Conservation (phyloP, 2,797 vertebrate genomes). For the Novumbra hubbsi region DNA sequence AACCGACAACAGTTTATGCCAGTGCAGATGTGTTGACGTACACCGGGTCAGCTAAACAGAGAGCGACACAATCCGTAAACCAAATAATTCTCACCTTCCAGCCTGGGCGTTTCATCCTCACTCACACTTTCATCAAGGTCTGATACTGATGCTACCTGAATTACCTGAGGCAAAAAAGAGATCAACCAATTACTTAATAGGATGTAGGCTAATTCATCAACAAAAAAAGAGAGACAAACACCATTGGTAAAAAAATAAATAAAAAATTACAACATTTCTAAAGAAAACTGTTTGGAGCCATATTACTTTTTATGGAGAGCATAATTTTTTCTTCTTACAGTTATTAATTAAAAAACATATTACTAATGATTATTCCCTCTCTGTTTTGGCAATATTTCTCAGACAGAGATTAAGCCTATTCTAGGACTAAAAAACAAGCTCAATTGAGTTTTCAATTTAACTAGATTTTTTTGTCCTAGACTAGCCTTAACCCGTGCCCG, state of each 20-base stretch:
- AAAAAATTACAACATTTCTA: neutral
- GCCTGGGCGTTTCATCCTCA: conserved; percentile 55
- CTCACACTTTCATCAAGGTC: conserved; percentile 75
- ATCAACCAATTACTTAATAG: neutral
- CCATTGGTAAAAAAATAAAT: neutral
- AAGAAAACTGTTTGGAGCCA: no score
- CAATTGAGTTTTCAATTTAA: no score
- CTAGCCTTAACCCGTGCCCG: no score
- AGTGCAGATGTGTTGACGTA: neutral
- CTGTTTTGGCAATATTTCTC: no score
- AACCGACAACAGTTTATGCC: neutral
- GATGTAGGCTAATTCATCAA: neutral
- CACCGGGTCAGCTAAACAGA: neutral
- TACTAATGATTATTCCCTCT: no score
- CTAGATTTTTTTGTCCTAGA: no score
- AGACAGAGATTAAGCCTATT: no score
- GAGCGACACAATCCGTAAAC: neutral
- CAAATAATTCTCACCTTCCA: conserved; percentile 55
- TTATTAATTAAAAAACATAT: no score
- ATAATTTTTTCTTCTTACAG: no score
- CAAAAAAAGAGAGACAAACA: conserved; percentile 1
- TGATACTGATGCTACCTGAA: conserved; percentile 92
- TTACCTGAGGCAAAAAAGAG: conserved; percentile 70
- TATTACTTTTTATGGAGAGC: no score
- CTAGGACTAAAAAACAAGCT: no score